Conservation (phyloP, 1,140 invertebrate species). For the Stegodyphus dumicola region DNA sequence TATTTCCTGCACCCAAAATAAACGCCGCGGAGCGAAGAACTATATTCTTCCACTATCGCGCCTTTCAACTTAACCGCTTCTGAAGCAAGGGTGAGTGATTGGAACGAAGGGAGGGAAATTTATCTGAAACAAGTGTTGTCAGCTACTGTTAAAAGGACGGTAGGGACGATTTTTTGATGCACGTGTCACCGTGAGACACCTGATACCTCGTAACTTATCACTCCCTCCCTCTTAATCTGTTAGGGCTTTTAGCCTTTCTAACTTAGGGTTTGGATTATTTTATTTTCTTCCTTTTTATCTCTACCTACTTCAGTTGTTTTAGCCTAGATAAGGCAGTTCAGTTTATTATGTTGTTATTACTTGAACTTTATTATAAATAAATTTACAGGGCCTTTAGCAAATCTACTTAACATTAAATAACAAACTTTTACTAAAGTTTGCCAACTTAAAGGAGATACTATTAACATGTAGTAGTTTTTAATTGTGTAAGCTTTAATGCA, state of each 20-base stretch:
- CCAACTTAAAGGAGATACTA: too few species aligned
- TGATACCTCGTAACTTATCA: conserved; percentile 59
- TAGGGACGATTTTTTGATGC: conserved; percentile 57
- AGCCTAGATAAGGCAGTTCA: too few species aligned
- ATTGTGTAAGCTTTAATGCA: too few species aligned
- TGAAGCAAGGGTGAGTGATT: conserved; percentile 36
- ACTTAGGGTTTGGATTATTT: not conserved
- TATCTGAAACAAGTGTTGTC: conserved; percentile 60
- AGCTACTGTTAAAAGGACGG: conserved; percentile 56
- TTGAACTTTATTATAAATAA: too few species aligned
- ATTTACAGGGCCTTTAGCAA: too few species aligned
- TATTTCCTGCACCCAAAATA: conserved; percentile 43
- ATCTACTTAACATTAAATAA: too few species aligned
- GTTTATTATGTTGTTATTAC: too few species aligned
- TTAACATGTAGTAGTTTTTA: too few species aligned
- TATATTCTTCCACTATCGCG: conserved; percentile 22
- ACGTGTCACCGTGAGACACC: conserved; percentile 50
- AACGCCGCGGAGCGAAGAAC: conserved; percentile 14
- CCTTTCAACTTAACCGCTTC: conserved; percentile 44
- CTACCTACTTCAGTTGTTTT: not conserved
- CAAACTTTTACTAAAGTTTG: too few species aligned
- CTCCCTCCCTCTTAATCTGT: conserved; percentile 30
- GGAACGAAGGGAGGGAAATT: conserved; percentile 31
- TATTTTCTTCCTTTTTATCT: not conserved
- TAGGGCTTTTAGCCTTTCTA: conserved; percentile 28